Conservation (phyloP, 1,140 invertebrate genomes). For the Aphelenchoides fujianensis region DNA sequence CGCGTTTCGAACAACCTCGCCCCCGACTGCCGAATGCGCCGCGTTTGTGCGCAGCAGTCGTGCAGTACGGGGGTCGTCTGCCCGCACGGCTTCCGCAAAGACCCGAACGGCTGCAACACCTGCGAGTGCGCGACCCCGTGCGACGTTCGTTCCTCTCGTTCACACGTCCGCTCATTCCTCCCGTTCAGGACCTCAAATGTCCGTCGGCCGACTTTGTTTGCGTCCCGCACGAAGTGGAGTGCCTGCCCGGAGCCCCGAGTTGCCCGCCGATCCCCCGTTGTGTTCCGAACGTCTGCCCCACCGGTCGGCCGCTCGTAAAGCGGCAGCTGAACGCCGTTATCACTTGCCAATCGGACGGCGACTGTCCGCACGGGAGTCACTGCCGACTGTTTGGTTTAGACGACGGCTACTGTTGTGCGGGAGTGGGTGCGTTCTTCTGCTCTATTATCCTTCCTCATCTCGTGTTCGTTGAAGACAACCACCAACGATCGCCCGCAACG, state of each 20-base stretch:
- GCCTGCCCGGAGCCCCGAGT: constrained; percentile 39
- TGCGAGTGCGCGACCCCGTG: constrained; percentile 54
- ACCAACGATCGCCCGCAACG: no score
- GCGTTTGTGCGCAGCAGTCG: constrained; percentile 18
- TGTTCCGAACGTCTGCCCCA: constrained; percentile 44
- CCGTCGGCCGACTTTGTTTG: constrained; percentile 38
- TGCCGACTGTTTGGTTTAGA: constrained; percentile 32
- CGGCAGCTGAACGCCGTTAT: no score
- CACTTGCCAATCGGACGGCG: no score
- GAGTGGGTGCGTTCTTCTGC: constrained; percentile 21
- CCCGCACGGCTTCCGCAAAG: constrained; percentile 47
- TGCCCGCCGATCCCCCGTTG: constrained; percentile 44
- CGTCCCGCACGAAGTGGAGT: constrained; percentile 47
- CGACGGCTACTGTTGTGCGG: constrained; percentile 41
- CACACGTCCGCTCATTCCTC: no score
- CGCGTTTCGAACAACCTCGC: constrained; percentile 29
- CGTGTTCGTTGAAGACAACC: constrained; percentile 33
- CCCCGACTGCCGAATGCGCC: constrained; percentile 35
- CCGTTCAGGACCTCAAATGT: constrained; percentile 35
- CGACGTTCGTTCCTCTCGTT: no score
- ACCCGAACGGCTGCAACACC: constrained; percentile 45
- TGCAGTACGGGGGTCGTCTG: constrained; percentile 40
- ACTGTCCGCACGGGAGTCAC: constrained; percentile 21
- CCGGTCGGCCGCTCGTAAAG: constrained; percentile 27
- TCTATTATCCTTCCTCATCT: constrained; percentile 15